A percentile compares a stretch with the other conserved stretches of the same genome.
Evolutionary conservation across 1,140 invertebrate genomes (phyloP).

Genomic region (Lineus longissimus): DNA sequence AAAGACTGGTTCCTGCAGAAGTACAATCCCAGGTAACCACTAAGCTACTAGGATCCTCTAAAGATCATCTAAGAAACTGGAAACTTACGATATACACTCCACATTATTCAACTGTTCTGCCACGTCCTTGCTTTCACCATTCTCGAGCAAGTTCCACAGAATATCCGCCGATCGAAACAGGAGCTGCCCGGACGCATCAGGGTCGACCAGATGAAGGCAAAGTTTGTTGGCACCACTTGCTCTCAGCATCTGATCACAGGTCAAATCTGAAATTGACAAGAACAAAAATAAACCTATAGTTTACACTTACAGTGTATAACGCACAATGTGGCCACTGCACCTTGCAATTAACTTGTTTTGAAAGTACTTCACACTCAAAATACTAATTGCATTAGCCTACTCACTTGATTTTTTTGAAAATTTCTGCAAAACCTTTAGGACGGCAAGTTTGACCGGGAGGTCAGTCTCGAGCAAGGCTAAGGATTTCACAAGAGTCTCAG

Average conservation of each 20-base stretch:
- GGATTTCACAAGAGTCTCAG: conserved; percentile 53
- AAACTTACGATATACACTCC: conserved; percentile 41
- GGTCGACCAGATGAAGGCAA: conserved; percentile 42
- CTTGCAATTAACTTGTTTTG: too few species aligned
- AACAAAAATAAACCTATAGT: background rate
- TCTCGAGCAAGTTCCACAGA: conserved; percentile 52
- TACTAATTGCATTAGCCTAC: conserved; percentile 1
- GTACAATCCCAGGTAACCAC: too few species aligned
- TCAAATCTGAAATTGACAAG: conserved; percentile 31
- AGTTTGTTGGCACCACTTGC: conserved; percentile 42
- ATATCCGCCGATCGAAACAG: conserved; percentile 51
- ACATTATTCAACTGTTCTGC: conserved; percentile 46
- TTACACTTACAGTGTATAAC: too few species aligned
- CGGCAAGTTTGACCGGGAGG: conserved; percentile 34
- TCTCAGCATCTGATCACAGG: conserved; percentile 49
- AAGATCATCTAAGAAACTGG: background rate
- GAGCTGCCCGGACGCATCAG: conserved; percentile 43
- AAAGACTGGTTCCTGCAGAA: too few species aligned
- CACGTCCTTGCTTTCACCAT: conserved; percentile 37
- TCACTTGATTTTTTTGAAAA: conserved; percentile 48
- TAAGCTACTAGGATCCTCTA: too few species aligned
- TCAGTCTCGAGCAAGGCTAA: conserved; percentile 49
- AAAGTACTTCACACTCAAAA: too few species aligned
- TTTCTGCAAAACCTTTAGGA: conserved; percentile 47
- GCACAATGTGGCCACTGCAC: too few species aligned